These are phyloP conservation scores for Drosophila nigricruria DNA, from an alignment of 2,888 invertebrate genomes.

Conservation along the genomic window DNA sequence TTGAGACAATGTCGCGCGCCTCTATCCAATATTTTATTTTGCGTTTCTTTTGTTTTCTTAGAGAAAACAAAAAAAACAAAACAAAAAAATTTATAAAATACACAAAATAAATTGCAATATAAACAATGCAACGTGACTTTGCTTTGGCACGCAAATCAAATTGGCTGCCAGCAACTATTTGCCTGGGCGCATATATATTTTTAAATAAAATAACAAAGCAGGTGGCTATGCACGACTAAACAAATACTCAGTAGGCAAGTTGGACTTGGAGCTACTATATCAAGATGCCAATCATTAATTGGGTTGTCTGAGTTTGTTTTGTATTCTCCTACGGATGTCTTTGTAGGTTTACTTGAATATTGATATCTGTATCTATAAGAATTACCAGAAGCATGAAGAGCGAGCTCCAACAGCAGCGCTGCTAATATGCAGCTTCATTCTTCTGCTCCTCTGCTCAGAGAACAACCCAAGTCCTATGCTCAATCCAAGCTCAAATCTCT, in stretches of 20 bases:
- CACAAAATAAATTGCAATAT: conserved; percentile 54
- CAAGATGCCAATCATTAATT: no score
- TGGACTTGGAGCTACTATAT: no score
- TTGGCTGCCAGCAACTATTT: conserved; percentile 36
- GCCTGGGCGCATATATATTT: conserved; percentile 18
- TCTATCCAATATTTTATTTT: conserved; percentile 11
- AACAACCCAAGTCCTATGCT: no score
- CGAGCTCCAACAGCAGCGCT: no score
- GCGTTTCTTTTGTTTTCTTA: conserved; percentile 20
- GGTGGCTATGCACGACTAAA: background rate
- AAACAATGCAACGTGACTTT: conserved; percentile 66
- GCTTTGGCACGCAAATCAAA: conserved; percentile 62
- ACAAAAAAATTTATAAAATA: conserved; percentile 56
- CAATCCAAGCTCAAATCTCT: background rate
- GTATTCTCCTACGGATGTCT: background rate
- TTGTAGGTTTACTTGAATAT: background rate
- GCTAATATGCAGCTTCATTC: no score
- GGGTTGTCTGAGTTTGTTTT: no score
- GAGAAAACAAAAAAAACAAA: conserved; percentile 29
- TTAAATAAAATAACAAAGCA: background rate
- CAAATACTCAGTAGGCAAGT: background rate
- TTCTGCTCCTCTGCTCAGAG: no score
- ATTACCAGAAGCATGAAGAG: no score
- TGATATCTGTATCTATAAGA: background rate
- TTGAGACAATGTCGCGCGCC: conserved; percentile 18